Conservation (phyloP, 2,888 invertebrate species). For the Lasioglossum vierecki region DNA sequence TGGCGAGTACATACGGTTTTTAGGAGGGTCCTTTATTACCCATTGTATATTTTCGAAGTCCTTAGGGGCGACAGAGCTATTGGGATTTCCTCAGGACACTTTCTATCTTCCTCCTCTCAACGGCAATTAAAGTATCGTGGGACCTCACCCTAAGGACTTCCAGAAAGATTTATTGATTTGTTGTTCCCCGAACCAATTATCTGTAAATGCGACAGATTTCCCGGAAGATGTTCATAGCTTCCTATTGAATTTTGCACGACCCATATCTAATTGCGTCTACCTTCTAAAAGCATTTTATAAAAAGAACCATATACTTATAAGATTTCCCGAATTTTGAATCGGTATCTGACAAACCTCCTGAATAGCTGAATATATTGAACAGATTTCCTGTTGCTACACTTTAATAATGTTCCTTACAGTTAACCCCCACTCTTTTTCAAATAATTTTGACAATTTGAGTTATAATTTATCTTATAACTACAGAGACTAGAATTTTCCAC, state of each 20-base stretch:
- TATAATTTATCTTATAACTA: too few species aligned
- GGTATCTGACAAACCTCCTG: not conserved
- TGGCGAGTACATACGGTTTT: not conserved
- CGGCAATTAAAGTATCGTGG: not conserved
- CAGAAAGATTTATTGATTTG: not conserved
- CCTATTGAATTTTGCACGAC: not conserved
- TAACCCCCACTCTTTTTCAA: too few species aligned
- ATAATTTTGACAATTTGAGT: not conserved
- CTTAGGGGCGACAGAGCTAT: not conserved
- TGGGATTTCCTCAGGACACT: not conserved
- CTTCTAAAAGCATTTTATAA: not conserved
- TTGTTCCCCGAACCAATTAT: not conserved
- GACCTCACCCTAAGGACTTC: not conserved
- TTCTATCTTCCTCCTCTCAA: not conserved
- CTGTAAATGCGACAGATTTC: not conserved
- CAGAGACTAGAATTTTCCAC: not conserved
- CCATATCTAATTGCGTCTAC: not conserved
- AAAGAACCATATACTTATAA: not conserved
- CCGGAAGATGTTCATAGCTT: not conserved
- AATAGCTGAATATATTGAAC: not conserved
- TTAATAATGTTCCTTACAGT: not conserved
- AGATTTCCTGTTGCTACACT: not conserved
- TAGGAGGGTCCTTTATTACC: not conserved
- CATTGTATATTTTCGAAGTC: not conserved
- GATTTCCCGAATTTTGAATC: not conserved